Conservation (phyloP, 1,140 invertebrate species). For the Hirudo medicinalis region DNA sequence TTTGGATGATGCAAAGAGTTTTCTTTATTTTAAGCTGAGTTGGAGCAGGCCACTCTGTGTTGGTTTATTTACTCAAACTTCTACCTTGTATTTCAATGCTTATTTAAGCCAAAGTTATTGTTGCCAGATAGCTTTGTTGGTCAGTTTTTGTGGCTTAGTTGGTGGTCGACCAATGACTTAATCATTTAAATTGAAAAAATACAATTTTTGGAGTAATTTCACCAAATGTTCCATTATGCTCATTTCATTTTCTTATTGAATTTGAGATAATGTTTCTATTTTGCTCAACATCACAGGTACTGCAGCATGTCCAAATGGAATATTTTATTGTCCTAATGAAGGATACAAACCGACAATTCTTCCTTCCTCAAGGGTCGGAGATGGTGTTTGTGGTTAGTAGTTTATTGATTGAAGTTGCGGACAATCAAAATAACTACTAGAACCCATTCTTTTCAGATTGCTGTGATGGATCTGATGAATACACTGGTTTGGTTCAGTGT, state of each 20-base stretch:
- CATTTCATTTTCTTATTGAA: too few relatives aligned
- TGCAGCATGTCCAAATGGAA: constrained; percentile 69
- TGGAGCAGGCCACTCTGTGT: too few relatives aligned
- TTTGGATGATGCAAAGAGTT: too few relatives aligned
- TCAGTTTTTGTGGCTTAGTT: too few relatives aligned
- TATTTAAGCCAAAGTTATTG: background rate
- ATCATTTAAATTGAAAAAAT: too few relatives aligned
- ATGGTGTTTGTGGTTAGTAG: constrained; percentile 75
- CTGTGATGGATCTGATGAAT: constrained; percentile 92
- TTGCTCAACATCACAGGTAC: constrained; percentile 53
- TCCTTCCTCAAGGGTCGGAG: constrained; percentile 79
- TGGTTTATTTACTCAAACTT: background rate
- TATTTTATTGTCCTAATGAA: constrained; percentile 80
- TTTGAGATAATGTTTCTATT: constrained; percentile 20
- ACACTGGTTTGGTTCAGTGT: constrained; percentile 40
- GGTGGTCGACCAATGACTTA: too few relatives aligned
- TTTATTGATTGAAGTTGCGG: background rate
- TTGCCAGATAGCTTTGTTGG: background rate
- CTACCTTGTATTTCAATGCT: constrained; percentile 16
- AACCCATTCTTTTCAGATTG: constrained; percentile 55
- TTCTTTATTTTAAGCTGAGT: too few relatives aligned
- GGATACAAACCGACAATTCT: constrained; percentile 66
- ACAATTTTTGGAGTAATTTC: too few relatives aligned
- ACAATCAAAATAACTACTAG: background rate
- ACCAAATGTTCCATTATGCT: constrained; percentile 30